Evolutionary conservation across 2,113 vertebrate species (phyloP), one percentile per base, ranked within the genome.

Genomic region (Microcebus griseorufus): DNA sequence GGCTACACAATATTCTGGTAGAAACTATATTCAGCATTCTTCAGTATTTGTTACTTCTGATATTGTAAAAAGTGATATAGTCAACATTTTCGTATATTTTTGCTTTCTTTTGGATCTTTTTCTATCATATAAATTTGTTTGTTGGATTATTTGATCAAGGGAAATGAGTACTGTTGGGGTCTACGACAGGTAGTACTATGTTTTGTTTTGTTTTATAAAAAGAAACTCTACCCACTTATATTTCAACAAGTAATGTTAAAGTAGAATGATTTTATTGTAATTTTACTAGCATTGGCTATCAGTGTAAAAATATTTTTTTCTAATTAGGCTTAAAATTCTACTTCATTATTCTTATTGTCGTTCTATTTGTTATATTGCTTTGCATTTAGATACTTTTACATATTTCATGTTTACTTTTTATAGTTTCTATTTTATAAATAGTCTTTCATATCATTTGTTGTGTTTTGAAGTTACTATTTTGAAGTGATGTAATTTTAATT

Each of bases 391-490:
- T 20, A 86, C 37, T 84, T 84, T 69, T 81, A 65, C 5, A 18
- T 62, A 64, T 83, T 79, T 27, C 4, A 29, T 86, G 7, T 55
- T 93, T 84, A 45, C 39, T 93, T 94, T 96, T 86, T 2, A 51
- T 89, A 58, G 39, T 83, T 87, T 95, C 62, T 83, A 23, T 83
- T 93, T 96, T 62, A 8, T 69, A 79, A 95, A 34, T 8, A 69
- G 51, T 78, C 27, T 87, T 88, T 76, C 58, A 70, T 51, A 23
- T 87, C n/a, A 69, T 95, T 93, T 89, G 10, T 62, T 97, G 10
- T 42, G 82, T 92, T 94, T 95, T 79, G 86, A 90, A 73, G 23
- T 89, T 81, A 58, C 18, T 93, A 51, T 93, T 93, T 96, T 95
- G 37, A 76, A 39, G 79, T 67, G 64, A 58, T 89, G 42, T 96